Percentiles rank a stretch among this genome's conserved stretches.
These are phyloP conservation scores for Tricholaema leucomelas DNA, from an alignment of 2,113 vertebrate genomes.

Conservation along the genomic window DNA sequence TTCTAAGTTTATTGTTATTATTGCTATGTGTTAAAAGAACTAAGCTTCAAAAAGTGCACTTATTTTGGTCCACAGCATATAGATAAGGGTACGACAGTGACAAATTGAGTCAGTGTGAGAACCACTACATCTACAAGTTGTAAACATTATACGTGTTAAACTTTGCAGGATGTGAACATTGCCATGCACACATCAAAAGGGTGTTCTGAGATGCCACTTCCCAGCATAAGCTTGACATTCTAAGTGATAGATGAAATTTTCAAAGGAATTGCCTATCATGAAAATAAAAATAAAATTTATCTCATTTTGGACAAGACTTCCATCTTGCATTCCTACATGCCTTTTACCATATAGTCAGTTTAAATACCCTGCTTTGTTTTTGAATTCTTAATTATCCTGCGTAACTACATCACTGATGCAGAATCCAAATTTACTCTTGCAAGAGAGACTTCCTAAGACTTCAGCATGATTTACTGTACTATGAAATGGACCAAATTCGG, in stretches of 20 bases:
- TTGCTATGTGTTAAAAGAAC: not conserved
- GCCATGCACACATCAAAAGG: slow-evolving; percentile 10
- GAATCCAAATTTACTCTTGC: not conserved
- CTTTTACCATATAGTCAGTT: not conserved
- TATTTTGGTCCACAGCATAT: not conserved
- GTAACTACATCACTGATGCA: not conserved
- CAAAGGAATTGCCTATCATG: not conserved
- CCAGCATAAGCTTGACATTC: not conserved
- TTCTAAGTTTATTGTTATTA: not conserved
- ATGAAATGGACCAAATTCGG: not conserved
- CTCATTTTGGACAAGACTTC: not conserved
- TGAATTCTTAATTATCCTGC: not conserved
- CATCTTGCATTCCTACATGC: not conserved
- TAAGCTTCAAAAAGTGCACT: not conserved
- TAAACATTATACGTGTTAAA: not conserved
- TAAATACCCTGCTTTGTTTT: not conserved
- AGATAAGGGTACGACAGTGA: not conserved
- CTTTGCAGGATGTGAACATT: not conserved
- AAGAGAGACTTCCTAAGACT: not conserved
- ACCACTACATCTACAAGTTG: not conserved
- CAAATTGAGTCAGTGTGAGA: slow-evolving; percentile 1
- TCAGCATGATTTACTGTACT: not conserved
- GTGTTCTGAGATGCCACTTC: not conserved
- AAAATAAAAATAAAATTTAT: not conserved
- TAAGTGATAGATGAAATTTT: not conserved